Percentiles rank a stretch among this genome's conserved stretches.
phyloP scores from a whole-genome alignment of 2,797 vertebrate genomes.

The Rhincodon typus region DNA sequence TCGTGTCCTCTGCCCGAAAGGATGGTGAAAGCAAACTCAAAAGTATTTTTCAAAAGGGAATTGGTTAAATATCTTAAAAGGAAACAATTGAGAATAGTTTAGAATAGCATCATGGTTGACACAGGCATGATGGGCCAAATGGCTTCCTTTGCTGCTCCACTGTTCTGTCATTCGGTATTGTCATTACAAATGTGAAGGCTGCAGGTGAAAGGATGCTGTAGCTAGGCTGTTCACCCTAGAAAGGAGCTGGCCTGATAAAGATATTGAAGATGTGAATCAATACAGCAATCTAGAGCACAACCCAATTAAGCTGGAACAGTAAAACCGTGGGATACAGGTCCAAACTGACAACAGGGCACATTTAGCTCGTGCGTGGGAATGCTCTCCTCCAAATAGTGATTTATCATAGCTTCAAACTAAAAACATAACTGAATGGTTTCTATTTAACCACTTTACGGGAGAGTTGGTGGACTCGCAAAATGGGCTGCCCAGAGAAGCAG shows the following conservation, averaged over 20 bases:
- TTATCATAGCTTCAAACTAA: background rate
- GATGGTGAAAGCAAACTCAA: background rate
- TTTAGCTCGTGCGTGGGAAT: background rate
- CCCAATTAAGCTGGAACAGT: background rate
- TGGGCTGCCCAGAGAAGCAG: background rate
- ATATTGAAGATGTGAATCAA: background rate
- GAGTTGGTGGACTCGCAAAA: background rate
- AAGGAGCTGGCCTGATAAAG: background rate
- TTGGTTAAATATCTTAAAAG: no score
- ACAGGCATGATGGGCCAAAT: background rate
- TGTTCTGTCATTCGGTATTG: background rate
- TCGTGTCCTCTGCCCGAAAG: background rate
- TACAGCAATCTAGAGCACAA: background rate
- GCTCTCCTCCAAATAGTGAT: background rate
- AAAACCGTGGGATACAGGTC: background rate
- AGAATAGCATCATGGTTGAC: no score
- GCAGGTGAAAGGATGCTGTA: background rate
- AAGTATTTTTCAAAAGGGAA: background rate
- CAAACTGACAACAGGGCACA: background rate
- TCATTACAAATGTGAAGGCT: background rate
- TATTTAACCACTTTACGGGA: background rate
- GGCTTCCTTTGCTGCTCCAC: background rate
- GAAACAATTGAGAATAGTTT: no score
- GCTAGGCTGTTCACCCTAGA: background rate
- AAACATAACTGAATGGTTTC: background rate